phyloP scores from a whole-genome alignment of 2,888 invertebrate species.

The Notodonta ziczac region DNA sequence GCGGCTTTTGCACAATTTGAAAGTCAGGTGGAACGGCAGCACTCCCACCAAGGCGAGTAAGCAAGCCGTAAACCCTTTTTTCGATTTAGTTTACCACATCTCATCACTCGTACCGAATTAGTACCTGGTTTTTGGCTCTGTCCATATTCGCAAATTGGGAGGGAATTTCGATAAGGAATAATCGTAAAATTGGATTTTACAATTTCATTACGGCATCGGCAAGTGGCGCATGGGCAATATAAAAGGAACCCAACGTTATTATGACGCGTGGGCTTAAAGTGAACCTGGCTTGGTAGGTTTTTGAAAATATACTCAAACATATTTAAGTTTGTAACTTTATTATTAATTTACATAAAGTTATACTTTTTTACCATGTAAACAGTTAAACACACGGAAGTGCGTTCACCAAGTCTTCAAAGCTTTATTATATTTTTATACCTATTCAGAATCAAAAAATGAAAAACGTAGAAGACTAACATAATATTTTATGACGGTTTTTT shows the following conservation, averaged over 20 bases:
- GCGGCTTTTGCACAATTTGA: too few species aligned
- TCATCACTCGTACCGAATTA: conserved; percentile 26
- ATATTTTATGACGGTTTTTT: too few species aligned
- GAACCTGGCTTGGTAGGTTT: neutral
- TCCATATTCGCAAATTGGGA: conserved; percentile 38
- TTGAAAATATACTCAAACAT: neutral
- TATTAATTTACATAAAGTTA: neutral
- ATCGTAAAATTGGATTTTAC: conserved; percentile 58
- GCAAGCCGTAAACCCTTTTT: neutral
- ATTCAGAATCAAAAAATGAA: neutral
- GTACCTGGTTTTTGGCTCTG: conserved; percentile 29
- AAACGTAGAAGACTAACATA: too few species aligned
- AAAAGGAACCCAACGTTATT: conserved; percentile 16
- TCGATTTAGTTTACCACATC: neutral
- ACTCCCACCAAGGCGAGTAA: neutral
- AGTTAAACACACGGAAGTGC: neutral
- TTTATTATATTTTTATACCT: neutral
- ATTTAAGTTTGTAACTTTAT: neutral
- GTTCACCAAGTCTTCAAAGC: too few species aligned
- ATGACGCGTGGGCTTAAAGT: conserved; percentile 16
- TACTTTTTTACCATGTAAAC: too few species aligned
- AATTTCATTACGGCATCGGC: conserved; percentile 54
- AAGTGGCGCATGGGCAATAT: conserved; percentile 27
- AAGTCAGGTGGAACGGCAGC: too few species aligned
- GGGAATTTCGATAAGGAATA: conserved; percentile 44